These are phyloP conservation scores for Hemistola chrysoprasaria DNA, from an alignment of 2,888 invertebrate genomes.

Conservation along the genomic window DNA sequence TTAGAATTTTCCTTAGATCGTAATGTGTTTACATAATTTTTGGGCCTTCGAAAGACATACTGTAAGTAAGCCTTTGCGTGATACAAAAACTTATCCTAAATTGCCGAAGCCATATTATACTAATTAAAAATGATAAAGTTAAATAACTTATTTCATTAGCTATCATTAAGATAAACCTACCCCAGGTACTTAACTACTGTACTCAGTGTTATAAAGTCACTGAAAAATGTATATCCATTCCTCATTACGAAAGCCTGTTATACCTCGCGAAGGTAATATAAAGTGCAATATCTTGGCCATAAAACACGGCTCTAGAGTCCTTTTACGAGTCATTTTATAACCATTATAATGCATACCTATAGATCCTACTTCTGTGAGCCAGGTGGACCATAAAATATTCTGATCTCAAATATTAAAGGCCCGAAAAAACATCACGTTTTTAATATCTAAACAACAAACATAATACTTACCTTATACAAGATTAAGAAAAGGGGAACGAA, in stretches of 20 bases:
- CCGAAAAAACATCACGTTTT: conserved; percentile 2
- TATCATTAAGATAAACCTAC: no score
- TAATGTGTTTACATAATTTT: no score
- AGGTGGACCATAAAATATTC: conserved; percentile 5
- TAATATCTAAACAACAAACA: conserved; percentile 4
- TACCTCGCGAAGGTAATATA: conserved; percentile 24
- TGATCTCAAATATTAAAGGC: neutral
- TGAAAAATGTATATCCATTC: conserved; percentile 18
- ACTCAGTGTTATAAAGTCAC: conserved; percentile 8
- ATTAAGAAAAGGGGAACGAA: neutral
- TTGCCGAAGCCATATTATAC: no score
- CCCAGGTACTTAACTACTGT: neutral
- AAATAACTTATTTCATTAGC: no score
- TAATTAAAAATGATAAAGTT: no score
- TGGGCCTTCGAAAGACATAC: no score
- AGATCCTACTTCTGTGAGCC: conserved; percentile 1
- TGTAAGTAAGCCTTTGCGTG: no score
- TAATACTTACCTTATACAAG: neutral
- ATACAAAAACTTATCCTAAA: no score
- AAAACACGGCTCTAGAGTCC: conserved; percentile 26
- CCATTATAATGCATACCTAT: conserved; percentile 17
- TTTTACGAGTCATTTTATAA: conserved; percentile 38
- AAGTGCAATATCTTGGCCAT: conserved; percentile 33
- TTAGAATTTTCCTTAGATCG: no score
- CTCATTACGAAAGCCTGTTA: conserved; percentile 17